Conservation (phyloP, 2,797 vertebrate species). For the Eleutherodactylus coqui region DNA sequence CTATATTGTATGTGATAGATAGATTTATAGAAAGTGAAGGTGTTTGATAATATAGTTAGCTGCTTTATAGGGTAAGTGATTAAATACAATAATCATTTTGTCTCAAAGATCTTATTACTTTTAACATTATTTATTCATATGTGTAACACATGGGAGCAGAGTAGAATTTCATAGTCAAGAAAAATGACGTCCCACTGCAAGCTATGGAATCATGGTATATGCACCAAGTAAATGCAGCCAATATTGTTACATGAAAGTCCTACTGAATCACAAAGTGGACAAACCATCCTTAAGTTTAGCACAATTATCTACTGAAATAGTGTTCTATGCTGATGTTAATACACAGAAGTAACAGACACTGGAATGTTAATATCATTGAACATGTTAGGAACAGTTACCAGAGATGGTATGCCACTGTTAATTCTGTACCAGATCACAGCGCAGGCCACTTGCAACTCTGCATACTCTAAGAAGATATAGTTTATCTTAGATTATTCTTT, state of each 20-base stretch:
- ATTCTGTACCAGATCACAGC: not conserved
- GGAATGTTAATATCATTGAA: not conserved
- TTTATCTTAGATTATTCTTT: no score
- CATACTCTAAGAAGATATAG: no score
- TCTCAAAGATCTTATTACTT: constrained; percentile 89
- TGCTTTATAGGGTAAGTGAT: constrained; percentile 92
- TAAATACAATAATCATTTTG: constrained; percentile 95
- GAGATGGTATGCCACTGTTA: not conserved
- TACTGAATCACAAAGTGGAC: constrained; percentile 1
- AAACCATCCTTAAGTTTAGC: not conserved
- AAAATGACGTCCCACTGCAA: not conserved
- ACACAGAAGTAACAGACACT: not conserved
- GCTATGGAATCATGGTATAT: constrained; percentile 10
- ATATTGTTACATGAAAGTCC: not conserved
- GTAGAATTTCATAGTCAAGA: constrained; percentile 62
- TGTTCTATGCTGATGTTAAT: not conserved
- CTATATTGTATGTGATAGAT: constrained; percentile 91
- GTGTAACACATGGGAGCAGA: constrained; percentile 79
- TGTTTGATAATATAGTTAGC: constrained; percentile 90
- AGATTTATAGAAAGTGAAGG: constrained; percentile 96
- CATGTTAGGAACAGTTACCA: not conserved
- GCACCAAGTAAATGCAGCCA: not conserved
- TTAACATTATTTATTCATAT: constrained; percentile 90
- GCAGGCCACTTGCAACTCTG: not conserved
- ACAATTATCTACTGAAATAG: not conserved